Evolutionary conservation across 2,797 vertebrate genomes (phyloP).

Genomic region (Argentina silus): DNA sequence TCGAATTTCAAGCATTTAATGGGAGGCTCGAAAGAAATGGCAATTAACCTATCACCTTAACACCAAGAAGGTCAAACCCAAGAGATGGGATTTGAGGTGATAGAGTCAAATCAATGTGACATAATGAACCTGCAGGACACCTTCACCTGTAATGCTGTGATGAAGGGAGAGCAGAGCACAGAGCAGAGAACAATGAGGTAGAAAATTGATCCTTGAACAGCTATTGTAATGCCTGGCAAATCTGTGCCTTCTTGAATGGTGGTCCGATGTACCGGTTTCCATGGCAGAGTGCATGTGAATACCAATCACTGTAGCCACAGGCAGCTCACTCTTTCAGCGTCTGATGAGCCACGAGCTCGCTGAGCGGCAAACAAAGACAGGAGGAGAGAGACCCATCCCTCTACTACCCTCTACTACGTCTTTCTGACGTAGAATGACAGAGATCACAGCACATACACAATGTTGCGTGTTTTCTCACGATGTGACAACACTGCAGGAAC

Average conservation of each 20-base stretch:
- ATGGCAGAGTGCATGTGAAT: background rate
- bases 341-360: background rate
- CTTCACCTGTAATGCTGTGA: too few species aligned
- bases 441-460: too few species aligned
- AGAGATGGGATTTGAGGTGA: slow-evolving; percentile 24
- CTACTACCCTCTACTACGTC: background rate
- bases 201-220: slow-evolving; percentile 5
- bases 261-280: slow-evolving; percentile 14
- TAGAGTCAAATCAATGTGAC: slow-evolving; percentile 34
- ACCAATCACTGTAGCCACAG: background rate
- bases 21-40: slow-evolving; percentile 21
- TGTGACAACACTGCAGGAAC: background rate
- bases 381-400: background rate
- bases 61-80: background rate
- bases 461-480: background rate
- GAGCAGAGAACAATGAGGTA: slow-evolving; percentile 20
- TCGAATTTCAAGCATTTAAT: slow-evolving; percentile 9
- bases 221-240: slow-evolving; percentile 17
- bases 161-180: background rate
- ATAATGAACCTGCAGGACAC: background rate
- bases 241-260: slow-evolving; percentile 21
- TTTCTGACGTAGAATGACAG: too few species aligned
- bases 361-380: background rate
- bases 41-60: slow-evolving; percentile 28
- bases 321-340: background rate